phyloP scores from a whole-genome alignment of 2,888 invertebrate genomes.

The Apomyelois bistriatella region DNA sequence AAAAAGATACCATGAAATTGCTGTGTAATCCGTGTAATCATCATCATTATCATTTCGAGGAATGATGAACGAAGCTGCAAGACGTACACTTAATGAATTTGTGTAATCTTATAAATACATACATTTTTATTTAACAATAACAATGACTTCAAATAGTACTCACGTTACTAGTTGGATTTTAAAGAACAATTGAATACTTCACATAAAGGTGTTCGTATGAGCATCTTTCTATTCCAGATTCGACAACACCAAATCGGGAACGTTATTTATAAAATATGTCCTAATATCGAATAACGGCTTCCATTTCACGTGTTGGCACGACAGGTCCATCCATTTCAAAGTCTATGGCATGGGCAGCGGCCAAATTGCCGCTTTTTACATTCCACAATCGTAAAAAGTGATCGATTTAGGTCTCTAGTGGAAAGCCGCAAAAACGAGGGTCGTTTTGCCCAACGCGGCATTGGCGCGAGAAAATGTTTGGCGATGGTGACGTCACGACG shows the following conservation, averaged over 20 bases:
- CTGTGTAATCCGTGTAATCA: no score
- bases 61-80: no score
- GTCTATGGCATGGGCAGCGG: slow-evolving; percentile 4
- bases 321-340: background rate
- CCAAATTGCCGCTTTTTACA: slow-evolving; percentile 15
- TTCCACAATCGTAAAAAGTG: slow-evolving; percentile 19
- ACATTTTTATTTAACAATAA: no score
- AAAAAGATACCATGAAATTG: no score
- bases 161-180: no score
- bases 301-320: background rate
- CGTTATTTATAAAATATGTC: no score
- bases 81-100: no score
- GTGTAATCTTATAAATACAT: no score
- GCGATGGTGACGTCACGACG: background rate
- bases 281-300: background rate
- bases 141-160: no score
- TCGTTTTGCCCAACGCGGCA: slow-evolving; percentile 25
- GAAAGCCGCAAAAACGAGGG: slow-evolving; percentile 29
- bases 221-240: background rate
- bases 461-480: slow-evolving; percentile 10
- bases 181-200: no score
- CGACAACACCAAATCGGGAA: background rate
- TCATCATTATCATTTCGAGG: no score
- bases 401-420: slow-evolving; percentile 24
- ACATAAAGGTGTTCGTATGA: no score